These are phyloP conservation scores for Philypnodon macrostomus DNA, from an alignment of 2,797 vertebrate genomes.

Conservation along the genomic window DNA sequence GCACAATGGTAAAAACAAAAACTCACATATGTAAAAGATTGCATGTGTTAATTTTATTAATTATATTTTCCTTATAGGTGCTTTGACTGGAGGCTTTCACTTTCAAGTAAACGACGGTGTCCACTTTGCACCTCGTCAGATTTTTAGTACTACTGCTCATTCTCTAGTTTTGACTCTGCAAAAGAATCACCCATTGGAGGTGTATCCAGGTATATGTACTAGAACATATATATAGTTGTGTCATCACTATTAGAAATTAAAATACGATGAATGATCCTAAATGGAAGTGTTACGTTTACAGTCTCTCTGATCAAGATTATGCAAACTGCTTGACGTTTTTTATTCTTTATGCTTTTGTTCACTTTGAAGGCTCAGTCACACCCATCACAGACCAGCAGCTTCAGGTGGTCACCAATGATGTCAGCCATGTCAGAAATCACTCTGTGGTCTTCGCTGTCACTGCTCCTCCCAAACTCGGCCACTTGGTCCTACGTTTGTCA, in stretches of 20 bases:
- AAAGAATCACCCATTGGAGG: constrained; percentile 77
- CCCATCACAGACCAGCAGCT: constrained; percentile 77
- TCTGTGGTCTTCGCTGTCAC: constrained; percentile 76
- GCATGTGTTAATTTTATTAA: neutral
- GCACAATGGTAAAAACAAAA: constrained; percentile 78
- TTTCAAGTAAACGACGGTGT: constrained; percentile 91
- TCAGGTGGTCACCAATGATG: constrained; percentile 80
- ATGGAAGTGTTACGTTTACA: too few relatives aligned
- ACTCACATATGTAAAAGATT: neutral
- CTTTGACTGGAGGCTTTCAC: constrained; percentile 85
- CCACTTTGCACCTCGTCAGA: constrained; percentile 84
- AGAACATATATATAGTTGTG: too few relatives aligned
- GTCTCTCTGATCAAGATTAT: too few relatives aligned
- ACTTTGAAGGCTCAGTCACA: constrained; percentile 76
- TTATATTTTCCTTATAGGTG: constrained; percentile 61
- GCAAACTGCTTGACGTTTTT: too few relatives aligned
- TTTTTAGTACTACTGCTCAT: constrained; percentile 83
- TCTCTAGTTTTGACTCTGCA: constrained; percentile 78
- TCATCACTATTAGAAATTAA: neutral
- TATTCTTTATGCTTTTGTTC: constrained; percentile 5
- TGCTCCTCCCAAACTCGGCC: constrained; percentile 77
- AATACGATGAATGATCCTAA: too few relatives aligned
- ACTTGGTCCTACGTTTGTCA: constrained; percentile 67
- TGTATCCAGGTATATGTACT: constrained; percentile 83
- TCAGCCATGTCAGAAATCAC: constrained; percentile 69